Conservation (phyloP, 2,797 vertebrate species). For the Phrynocephalus forsythii region DNA sequence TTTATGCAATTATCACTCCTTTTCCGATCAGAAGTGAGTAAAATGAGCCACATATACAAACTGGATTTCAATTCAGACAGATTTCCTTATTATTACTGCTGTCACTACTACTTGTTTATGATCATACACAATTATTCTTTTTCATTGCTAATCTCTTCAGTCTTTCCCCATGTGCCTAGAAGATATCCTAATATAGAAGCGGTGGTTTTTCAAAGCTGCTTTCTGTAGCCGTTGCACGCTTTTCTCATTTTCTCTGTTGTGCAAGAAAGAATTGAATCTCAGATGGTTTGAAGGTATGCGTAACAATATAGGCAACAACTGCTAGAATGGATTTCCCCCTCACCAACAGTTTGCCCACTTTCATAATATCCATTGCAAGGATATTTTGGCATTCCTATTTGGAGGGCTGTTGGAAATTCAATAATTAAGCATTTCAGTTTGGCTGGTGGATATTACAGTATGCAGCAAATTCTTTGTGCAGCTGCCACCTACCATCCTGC, state of each 20-base stretch:
- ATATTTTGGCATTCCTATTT: fast-evolving
- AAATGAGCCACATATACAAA: neutral
- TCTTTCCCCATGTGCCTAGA: neutral
- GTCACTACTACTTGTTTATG: neutral
- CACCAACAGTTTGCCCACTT: neutral
- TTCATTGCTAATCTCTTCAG: neutral
- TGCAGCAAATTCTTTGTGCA: neutral
- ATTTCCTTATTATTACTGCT: neutral
- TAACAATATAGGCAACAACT: neutral
- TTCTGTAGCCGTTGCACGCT: neutral
- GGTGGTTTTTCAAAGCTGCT: neutral
- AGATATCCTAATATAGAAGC: neutral
- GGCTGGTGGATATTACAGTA: neutral
- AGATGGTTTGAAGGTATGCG: neutral
- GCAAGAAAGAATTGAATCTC: neutral
- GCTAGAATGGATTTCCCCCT: neutral
- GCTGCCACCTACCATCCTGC: neutral
- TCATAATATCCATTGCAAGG: neutral
- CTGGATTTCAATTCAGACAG: neutral
- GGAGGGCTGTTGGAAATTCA: neutral
- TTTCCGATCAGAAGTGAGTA: constrained; percentile 56
- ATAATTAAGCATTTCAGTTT: neutral
- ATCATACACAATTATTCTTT: neutral
- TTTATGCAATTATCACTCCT: fast-evolving
- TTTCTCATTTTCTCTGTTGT: neutral